Evolutionary conservation across 2,797 vertebrate species (phyloP).

Genomic region (Parauchenoglanis ngamensis): DNA sequence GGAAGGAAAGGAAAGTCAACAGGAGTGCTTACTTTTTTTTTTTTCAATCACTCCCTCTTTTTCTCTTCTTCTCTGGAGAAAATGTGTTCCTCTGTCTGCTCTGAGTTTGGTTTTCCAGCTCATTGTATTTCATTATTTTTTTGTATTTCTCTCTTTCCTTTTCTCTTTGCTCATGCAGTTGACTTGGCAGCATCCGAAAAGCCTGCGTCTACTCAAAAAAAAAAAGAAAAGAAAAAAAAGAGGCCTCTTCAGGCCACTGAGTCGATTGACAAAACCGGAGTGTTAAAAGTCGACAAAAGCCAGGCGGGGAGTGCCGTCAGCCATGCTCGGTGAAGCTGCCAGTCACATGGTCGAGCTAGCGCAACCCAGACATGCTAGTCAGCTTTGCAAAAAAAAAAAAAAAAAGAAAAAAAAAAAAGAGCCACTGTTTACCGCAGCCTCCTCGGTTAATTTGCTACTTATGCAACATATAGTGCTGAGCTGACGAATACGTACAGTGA

Average conservation of each 20-base stretch:
- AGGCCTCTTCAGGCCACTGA: slow-evolving; percentile 77
- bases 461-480: neutral
- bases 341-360: slow-evolving; percentile 68
- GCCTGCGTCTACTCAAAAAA: slow-evolving; percentile 67
- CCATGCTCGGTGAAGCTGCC: slow-evolving; percentile 56
- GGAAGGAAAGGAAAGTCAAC: slow-evolving; percentile 72
- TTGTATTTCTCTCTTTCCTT: neutral
- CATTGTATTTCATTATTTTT: slow-evolving; percentile 64
- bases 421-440: neutral
- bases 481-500: neutral
- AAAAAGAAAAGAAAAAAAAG: slow-evolving; percentile 66
- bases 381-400: slow-evolving; percentile 13
- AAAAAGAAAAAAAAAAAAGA: neutral
- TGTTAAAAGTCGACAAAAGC: slow-evolving; percentile 73
- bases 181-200: slow-evolving; percentile 79
- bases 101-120: slow-evolving; percentile 75
- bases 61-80: slow-evolving; percentile 64
- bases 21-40: slow-evolving; percentile 70
- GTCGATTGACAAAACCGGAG: slow-evolving; percentile 77
- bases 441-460: slow-evolving; percentile 23
- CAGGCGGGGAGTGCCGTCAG: slow-evolving; percentile 54
- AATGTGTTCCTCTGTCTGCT: slow-evolving; percentile 66
- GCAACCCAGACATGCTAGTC: slow-evolving; percentile 61
- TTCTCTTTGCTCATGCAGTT: slow-evolving; percentile 63
- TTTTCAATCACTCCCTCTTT: slow-evolving; percentile 3